phyloP scores from a whole-genome alignment of 2,888 invertebrate genomes.

The Drosophila barbarae region DNA sequence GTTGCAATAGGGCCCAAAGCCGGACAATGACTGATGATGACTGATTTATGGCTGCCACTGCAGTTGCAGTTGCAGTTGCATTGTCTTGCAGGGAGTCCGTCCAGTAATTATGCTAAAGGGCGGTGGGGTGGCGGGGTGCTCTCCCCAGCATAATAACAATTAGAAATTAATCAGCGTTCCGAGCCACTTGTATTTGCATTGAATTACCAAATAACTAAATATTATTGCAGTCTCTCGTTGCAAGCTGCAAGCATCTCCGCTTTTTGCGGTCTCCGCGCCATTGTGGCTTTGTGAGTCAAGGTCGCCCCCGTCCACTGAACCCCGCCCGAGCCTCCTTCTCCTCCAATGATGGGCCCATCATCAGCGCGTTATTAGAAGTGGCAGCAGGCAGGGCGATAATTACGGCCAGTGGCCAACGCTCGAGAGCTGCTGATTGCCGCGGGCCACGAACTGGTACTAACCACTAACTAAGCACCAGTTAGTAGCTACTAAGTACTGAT shows the following conservation, averaged over 20 bases:
- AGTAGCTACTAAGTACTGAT: background rate
- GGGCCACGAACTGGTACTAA: slow-evolving; percentile 3
- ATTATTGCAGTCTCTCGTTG: slow-evolving; percentile 17
- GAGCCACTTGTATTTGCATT: slow-evolving; percentile 45
- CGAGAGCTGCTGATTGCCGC: slow-evolving; percentile 23
- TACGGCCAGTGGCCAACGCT: slow-evolving; percentile 18
- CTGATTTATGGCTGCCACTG: slow-evolving; percentile 13
- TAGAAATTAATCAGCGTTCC: slow-evolving; percentile 59
- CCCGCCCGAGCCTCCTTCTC: slow-evolving; percentile 1
- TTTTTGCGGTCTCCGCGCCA: slow-evolving; percentile 55
- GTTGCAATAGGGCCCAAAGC: background rate
- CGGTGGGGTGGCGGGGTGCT: no score
- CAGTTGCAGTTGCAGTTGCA: background rate
- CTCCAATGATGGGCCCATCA: slow-evolving; percentile 8
- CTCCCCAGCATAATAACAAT: slow-evolving; percentile 52
- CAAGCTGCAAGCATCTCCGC: slow-evolving; percentile 19
- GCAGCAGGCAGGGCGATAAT: slow-evolving; percentile 31
- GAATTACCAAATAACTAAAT: slow-evolving; percentile 55
- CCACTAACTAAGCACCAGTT: slow-evolving; percentile 10
- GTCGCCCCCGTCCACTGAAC: slow-evolving; percentile 44
- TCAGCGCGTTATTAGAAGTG: slow-evolving; percentile 15
- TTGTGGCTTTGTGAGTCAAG: slow-evolving; percentile 64
- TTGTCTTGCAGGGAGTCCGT: slow-evolving; percentile 21
- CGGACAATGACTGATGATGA: background rate
- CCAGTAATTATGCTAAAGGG: slow-evolving; percentile 47